Evolutionary conservation across 37 sponge, comb jelly and placozoan species (phyloP).

Genomic region (Beroe ovata): DNA sequence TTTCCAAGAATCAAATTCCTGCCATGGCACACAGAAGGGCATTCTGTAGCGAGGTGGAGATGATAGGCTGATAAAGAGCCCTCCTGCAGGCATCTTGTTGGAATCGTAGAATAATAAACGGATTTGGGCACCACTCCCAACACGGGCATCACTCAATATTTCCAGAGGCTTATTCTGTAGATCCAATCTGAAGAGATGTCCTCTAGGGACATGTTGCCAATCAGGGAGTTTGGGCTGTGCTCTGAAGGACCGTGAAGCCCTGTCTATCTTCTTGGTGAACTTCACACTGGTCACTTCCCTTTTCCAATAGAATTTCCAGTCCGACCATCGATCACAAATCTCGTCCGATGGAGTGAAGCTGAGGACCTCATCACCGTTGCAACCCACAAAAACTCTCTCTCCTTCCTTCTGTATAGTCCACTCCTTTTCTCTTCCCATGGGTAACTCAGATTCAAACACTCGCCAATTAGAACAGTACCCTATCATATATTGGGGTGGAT

Average conservation of each 20-base stretch:
- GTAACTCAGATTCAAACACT: background rate
- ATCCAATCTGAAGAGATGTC: background rate
- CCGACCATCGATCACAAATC: background rate
- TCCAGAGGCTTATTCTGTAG: background rate
- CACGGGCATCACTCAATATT: background rate
- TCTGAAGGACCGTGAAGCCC: background rate
- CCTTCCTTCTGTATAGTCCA: background rate
- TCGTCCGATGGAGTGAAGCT: background rate
- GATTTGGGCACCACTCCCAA: background rate
- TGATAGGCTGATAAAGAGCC: background rate
- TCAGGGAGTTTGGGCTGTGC: background rate
- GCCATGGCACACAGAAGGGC: background rate
- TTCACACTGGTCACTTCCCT: background rate
- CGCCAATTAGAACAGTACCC: background rate
- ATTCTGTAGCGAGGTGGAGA: background rate
- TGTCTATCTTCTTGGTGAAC: slow-evolving; percentile 21
- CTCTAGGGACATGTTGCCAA: background rate
- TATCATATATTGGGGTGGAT: background rate
- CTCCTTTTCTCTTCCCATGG: background rate
- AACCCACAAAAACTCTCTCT: background rate
- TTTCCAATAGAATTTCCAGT: slow-evolving; percentile 3
- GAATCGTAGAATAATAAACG: background rate
- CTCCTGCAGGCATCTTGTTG: background rate
- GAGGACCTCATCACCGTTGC: background rate
- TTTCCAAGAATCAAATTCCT: background rate